A percentile compares a stretch with the other conserved stretches of the same genome.
These are phyloP conservation scores for Phenacoccus solenopsis DNA, from an alignment of 1,140 invertebrate genomes.

Conservation along the genomic window DNA sequence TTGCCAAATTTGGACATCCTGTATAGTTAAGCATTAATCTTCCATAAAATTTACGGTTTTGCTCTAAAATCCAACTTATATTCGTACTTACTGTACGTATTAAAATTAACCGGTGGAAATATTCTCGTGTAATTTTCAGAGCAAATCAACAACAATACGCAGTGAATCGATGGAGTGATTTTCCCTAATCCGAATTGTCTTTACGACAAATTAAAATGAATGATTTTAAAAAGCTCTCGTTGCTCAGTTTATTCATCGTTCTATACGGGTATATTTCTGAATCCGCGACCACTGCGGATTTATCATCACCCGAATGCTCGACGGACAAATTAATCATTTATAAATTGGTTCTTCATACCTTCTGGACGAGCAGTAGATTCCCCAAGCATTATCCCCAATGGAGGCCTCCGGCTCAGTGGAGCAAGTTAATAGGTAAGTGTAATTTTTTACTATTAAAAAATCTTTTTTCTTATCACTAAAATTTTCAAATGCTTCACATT, in stretches of 20 bases:
- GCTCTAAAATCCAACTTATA: no score
- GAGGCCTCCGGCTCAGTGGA: slow-evolving; percentile 81
- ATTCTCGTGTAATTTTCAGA: no score
- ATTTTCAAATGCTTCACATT: no score
- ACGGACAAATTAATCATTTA: slow-evolving; percentile 67
- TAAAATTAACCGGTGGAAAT: no score
- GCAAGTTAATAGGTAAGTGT: slow-evolving; percentile 73
- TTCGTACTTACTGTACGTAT: no score
- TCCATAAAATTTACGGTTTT: no score
- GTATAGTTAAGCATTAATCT: no score
- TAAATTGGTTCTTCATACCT: slow-evolving; percentile 69
- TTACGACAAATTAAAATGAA: not conserved
- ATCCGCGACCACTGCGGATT: slow-evolving; percentile 6
- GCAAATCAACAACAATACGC: not conserved
- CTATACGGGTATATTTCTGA: not conserved
- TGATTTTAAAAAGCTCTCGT: not conserved
- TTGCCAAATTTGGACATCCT: no score
- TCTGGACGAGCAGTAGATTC: slow-evolving; percentile 78
- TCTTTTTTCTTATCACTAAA: no score
- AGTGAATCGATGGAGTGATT: not conserved
- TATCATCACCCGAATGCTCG: slow-evolving; percentile 19
- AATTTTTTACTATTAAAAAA: not conserved
- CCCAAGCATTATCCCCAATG: slow-evolving; percentile 85
- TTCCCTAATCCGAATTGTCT: not conserved
- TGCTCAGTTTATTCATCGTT: not conserved